Evolutionary conservation across 2,888 invertebrate species (phyloP).

Genomic region (Tribolium freemani): DNA sequence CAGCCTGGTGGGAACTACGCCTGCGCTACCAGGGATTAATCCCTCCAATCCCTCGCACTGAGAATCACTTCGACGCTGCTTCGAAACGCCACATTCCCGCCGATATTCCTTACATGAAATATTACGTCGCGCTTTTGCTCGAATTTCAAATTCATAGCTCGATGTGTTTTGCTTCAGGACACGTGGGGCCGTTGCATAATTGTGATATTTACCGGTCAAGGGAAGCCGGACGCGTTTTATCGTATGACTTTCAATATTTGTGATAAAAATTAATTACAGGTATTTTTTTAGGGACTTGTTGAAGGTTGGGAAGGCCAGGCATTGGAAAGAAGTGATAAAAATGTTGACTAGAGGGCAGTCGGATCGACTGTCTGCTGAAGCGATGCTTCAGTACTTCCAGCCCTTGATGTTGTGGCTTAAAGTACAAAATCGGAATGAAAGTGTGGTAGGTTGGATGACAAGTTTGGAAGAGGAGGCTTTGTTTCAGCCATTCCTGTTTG

Average conservation of each 20-base stretch:
- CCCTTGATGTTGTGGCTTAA: conserved; percentile 85
- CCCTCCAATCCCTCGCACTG: conserved; percentile 78
- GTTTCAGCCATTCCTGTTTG: conserved; percentile 65
- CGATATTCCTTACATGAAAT: conserved; percentile 80
- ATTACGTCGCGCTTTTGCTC: conserved; percentile 84
- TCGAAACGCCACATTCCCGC: conserved; percentile 87
- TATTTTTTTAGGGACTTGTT: conserved; percentile 75
- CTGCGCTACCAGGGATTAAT: conserved; percentile 81
- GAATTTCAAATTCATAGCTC: conserved; percentile 90
- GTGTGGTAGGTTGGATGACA: conserved; percentile 82
- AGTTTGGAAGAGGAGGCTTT: conserved; percentile 77
- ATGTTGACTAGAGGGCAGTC: conserved; percentile 79
- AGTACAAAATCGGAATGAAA: conserved; percentile 80
- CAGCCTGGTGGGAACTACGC: conserved; percentile 83
- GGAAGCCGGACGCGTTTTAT: conserved; percentile 82
- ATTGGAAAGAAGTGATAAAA: conserved; percentile 81
- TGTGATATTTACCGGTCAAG: conserved; percentile 87
- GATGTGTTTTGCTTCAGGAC: conserved; percentile 81
- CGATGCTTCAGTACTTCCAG: conserved; percentile 86
- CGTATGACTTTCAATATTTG: conserved; percentile 67
- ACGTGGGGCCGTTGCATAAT: conserved; percentile 80
- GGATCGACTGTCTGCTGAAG: conserved; percentile 81
- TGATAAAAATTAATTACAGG: background rate
- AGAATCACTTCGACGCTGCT: conserved; percentile 86
- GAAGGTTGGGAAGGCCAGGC: conserved; percentile 77